phyloP scores from a whole-genome alignment of 2,113 vertebrate genomes.

The Xenotilapia flavipinnis region DNA sequence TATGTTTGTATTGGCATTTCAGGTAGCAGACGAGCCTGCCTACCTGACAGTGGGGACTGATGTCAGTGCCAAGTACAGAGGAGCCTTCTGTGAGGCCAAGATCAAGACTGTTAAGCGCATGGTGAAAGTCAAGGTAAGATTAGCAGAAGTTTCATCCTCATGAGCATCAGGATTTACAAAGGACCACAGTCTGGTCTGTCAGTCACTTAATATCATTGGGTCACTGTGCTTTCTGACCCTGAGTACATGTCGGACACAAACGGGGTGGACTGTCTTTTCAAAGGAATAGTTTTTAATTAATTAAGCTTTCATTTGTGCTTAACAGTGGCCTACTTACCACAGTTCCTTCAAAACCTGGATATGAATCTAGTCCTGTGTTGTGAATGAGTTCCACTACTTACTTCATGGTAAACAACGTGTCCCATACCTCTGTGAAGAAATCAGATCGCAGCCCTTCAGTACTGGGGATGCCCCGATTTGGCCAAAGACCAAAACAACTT shows the following conservation, averaged over 20 bases:
- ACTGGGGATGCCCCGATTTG: not conserved
- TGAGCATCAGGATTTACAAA: not conserved
- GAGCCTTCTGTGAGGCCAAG: constrained; percentile 99
- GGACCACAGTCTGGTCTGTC: not conserved
- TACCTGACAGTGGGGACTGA: constrained; percentile 98
- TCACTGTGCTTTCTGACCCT: not conserved
- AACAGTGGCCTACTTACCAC: not conserved
- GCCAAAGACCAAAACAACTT: not conserved
- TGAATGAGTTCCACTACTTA: not conserved
- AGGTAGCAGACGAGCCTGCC: constrained; percentile 98
- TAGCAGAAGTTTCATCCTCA: not conserved
- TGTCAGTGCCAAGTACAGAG: constrained; percentile 98
- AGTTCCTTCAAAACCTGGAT: not conserved
- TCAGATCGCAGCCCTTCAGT: not conserved
- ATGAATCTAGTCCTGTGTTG: not conserved
- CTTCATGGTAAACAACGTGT: not conserved
- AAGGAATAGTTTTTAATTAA: not conserved
- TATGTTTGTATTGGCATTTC: not conserved
- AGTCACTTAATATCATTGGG: not conserved
- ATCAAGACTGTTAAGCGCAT: constrained; percentile 98
- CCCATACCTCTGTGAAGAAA: not conserved
- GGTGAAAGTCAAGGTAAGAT: constrained; percentile 93
- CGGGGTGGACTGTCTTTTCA: not conserved
- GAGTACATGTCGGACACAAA: not conserved
- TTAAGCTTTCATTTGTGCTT: not conserved